phyloP scores from a whole-genome alignment of 2,113 vertebrate species.

The Rhadina sibilatrix region DNA sequence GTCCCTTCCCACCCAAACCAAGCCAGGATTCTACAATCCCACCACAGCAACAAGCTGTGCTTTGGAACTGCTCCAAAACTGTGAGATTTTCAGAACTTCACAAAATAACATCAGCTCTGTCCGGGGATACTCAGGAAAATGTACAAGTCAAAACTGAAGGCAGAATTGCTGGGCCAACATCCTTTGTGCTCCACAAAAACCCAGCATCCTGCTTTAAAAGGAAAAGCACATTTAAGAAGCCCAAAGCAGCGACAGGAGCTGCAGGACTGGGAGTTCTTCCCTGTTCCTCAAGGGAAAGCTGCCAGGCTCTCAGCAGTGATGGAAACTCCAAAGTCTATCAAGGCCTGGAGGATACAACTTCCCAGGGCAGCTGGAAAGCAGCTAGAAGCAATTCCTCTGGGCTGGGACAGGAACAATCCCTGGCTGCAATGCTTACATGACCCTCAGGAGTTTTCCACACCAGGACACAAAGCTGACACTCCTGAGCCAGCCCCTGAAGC shows the following conservation, averaged over 20 bases:
- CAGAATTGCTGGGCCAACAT: background rate
- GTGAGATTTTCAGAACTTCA: background rate
- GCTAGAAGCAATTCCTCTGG: background rate
- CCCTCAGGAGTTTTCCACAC: background rate
- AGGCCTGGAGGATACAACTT: background rate
- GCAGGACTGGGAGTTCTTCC: background rate
- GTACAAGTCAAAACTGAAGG: background rate
- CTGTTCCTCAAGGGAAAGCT: background rate
- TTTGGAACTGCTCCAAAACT: background rate
- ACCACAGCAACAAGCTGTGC: background rate
- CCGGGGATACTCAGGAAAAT: background rate
- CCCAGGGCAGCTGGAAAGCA: background rate
- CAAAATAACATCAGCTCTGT: fast-evolving
- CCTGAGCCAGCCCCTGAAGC: background rate
- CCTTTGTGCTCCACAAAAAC: background rate
- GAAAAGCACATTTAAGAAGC: background rate
- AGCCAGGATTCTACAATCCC: background rate
- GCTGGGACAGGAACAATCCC: background rate
- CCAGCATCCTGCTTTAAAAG: background rate
- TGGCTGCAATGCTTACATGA: background rate
- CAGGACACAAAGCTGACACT: background rate
- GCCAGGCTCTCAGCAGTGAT: background rate
- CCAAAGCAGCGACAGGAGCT: background rate
- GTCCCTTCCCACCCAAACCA: background rate
- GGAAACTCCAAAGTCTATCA: background rate